Evolutionary conservation across 2,888 invertebrate genomes (phyloP), one percentile per base, ranked within the genome.

Genomic region (Doris montereyensis): DNA sequence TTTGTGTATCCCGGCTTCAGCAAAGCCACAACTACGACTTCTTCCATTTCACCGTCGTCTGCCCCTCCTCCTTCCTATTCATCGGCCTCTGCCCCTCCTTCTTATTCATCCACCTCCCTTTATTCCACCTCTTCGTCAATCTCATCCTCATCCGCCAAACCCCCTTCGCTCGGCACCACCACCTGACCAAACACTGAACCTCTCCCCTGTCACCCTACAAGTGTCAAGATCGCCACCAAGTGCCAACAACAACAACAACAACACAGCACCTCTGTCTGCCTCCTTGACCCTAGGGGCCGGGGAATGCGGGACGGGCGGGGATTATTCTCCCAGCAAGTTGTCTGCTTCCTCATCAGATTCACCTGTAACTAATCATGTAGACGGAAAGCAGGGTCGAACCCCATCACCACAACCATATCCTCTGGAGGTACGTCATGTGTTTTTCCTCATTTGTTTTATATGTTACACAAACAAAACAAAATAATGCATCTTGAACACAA

Each of bases 1-100:
- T 89, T 89, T 85, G 86, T 87, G 77, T 89, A 89, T 83, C 89
- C 89, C 8, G 88, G 88, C 68, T 85, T 85, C 75, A 86, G 80
- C 81, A 84, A 85, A 58, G 83, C 87, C n/a, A n/a, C n/a, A n/a
- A n/a, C n/a, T 30, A 77, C 83, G 30, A 73, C 82, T 68, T 73
- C 83, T 26, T 77, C 83, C 34, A 3, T 67, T n/a, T 68, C 73
- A 41, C 28, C 34, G 21, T 71, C 67, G 30, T 74, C 76, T 10
- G 73, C 32, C 21, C 28, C 78, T 17, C 34, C 67, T 24, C 21
- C 77, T 10, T 71, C 77, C 34, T 71, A 76, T 8, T 21, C 73
- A 26, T 71, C 80, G 3, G 17, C 75, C 26, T 57, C 81, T 24
- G 58, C 77, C 60, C 65, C 77, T 28, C 34, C 77, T 26, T 34